A percentile compares a stretch with the other conserved stretches of the same genome.
phyloP scores from a whole-genome alignment of 2,888 invertebrate genomes.

The Callimorpha dominula region DNA sequence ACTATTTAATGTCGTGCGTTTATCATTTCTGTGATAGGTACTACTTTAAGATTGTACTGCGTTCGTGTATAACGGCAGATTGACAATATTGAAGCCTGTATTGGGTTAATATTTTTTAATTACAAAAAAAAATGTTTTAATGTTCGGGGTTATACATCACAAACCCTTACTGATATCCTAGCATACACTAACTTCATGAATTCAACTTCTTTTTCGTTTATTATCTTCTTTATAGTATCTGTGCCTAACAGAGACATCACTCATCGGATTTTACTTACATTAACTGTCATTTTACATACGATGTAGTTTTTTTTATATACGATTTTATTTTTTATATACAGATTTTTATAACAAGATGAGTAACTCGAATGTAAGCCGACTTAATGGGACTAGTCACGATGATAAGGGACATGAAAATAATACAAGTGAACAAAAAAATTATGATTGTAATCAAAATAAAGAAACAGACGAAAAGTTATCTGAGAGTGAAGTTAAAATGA shows the following conservation, averaged over 20 bases:
- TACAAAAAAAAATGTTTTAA: too few species aligned
- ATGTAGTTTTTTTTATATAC: background rate
- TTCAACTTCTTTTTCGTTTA: background rate
- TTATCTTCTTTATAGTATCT: background rate
- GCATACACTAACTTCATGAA: background rate
- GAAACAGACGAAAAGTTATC: background rate
- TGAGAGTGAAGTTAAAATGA: background rate
- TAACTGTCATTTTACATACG: background rate
- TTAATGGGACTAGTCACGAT: background rate
- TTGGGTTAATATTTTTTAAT: background rate
- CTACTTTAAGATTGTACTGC: too few species aligned
- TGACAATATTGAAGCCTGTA: too few species aligned
- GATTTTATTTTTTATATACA: background rate
- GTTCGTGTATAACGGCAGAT: too few species aligned
- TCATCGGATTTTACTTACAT: background rate
- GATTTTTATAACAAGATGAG: background rate
- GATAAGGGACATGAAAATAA: background rate
- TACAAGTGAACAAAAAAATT: background rate
- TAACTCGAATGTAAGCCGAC: background rate
- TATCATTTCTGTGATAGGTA: too few species aligned
- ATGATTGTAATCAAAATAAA: background rate
- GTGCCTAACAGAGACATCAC: background rate
- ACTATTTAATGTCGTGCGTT: too few species aligned
- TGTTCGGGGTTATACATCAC: too few species aligned
- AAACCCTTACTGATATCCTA: too few species aligned